Conservation (phyloP, 2,797 vertebrate genomes). For the Acropternis orthonyx region DNA sequence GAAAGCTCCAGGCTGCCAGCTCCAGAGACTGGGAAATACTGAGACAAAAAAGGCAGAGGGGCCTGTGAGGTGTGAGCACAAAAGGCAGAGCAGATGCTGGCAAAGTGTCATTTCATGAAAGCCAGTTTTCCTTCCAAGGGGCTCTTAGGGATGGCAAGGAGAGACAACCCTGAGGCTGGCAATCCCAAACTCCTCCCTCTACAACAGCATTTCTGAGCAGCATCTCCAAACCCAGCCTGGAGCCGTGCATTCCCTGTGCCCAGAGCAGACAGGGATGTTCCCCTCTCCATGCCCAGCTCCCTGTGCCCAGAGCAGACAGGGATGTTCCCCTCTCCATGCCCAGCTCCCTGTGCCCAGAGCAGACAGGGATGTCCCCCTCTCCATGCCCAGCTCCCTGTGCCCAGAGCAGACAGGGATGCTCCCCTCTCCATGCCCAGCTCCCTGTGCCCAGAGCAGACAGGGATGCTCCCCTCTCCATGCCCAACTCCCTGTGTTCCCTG, state of each 20-base stretch:
- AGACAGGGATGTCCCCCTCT: neutral
- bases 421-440: neutral
- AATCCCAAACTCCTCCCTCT: neutral
- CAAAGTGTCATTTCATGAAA: neutral
- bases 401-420: neutral
- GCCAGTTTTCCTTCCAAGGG: neutral
- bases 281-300: neutral
- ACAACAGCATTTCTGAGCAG: rapidly evolving
- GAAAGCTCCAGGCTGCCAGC: neutral
- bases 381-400: neutral
- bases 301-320: neutral
- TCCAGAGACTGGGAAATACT: neutral
- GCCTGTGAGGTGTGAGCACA: neutral
- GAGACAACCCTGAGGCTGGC: neutral
- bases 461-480: neutral
- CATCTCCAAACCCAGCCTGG: neutral
- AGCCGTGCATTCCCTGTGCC: neutral
- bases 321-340: neutral
- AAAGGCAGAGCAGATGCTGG: neutral
- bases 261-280: neutral
- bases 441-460: neutral
- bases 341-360: neutral
- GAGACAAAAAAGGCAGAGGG: neutral
- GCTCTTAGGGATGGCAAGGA: neutral
- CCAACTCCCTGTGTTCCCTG: neutral